Evolutionary conservation across 2,113 vertebrate species (phyloP).

Genomic region (Bucco capensis): DNA sequence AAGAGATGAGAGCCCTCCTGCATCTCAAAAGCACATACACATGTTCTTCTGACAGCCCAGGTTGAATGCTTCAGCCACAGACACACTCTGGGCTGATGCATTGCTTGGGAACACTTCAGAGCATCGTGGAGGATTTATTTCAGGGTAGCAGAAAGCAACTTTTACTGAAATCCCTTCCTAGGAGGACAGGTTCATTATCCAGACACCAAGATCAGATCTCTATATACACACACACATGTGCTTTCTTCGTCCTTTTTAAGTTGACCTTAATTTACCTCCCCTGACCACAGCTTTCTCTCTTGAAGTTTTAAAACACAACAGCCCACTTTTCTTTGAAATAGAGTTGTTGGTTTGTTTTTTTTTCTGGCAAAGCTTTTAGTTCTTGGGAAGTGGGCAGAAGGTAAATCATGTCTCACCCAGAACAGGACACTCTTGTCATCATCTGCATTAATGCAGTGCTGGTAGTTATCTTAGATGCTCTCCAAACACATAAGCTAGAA

Average conservation of each 20-base stretch:
- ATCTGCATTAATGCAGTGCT: neutral
- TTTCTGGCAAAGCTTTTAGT: neutral
- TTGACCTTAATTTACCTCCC: slow-evolving; percentile 14
- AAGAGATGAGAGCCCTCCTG: neutral
- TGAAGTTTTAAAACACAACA: neutral
- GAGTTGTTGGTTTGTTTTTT: too few relatives aligned
- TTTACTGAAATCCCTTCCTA: neutral
- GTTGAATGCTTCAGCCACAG: neutral
- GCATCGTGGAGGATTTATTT: neutral
- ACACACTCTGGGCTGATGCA: neutral
- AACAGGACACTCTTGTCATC: neutral
- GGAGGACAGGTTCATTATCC: neutral
- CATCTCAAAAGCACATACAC: neutral
- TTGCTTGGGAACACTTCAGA: neutral
- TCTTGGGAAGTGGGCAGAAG: neutral
- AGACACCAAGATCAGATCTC: neutral
- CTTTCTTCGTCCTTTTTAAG: neutral
- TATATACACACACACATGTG: neutral
- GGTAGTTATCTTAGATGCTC: neutral
- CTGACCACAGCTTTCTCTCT: neutral
- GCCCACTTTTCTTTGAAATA: neutral
- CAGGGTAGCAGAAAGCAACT: neutral
- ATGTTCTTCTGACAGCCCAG: neutral
- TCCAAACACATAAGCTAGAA: neutral
- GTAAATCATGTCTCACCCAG: neutral